phyloP scores from a whole-genome alignment of 2,888 invertebrate genomes.

The Drosophila eohydei region DNA sequence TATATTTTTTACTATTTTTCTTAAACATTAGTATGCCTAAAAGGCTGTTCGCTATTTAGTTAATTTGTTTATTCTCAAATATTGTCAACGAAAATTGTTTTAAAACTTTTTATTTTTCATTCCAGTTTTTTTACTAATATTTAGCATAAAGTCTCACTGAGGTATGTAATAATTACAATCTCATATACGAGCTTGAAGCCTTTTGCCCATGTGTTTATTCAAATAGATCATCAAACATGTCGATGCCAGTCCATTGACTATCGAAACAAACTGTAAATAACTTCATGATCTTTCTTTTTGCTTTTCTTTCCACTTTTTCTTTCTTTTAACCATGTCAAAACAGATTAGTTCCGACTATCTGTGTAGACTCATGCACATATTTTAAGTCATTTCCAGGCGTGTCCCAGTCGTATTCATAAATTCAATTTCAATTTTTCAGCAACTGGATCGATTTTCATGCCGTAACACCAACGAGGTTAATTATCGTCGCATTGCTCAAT shows the following conservation, averaged over 20 bases:
- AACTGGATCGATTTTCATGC: constrained; percentile 54
- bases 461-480: constrained; percentile 73
- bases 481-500: constrained; percentile 73
- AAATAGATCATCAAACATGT: neutral
- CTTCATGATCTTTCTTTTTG: neutral
- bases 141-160: neutral
- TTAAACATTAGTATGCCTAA: too few relatives aligned
- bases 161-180: too few relatives aligned
- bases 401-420: constrained; percentile 45
- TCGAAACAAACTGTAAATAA: neutral
- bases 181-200: neutral
- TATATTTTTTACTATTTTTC: too few relatives aligned
- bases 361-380: neutral
- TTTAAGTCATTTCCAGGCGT: constrained; percentile 34
- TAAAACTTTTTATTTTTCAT: too few relatives aligned
- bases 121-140: neutral
- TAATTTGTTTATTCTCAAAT: too few relatives aligned
- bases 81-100: too few relatives aligned
- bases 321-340: constrained; percentile 37
- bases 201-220: neutral
- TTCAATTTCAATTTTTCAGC: constrained; percentile 57
- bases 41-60: too few relatives aligned
- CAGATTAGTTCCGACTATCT: constrained; percentile 33
- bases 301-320: constrained; percentile 2
- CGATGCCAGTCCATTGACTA: constrained; percentile 7